Base-by-base conservation (phyloP, 2,888 invertebrate species). In the Alcis repandata region DNA sequence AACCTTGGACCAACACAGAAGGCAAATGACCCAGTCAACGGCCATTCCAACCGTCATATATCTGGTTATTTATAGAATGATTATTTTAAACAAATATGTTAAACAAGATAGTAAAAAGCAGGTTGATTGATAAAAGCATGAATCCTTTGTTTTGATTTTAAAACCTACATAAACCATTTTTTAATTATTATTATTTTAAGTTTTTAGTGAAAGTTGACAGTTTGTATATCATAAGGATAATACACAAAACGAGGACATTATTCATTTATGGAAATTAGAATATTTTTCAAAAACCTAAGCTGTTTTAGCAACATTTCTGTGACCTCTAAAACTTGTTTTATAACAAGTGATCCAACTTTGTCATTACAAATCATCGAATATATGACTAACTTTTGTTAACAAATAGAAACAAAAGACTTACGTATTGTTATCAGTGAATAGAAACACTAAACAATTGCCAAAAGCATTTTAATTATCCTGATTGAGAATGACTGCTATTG, bases 321-420 rank as follows among this genome's bases (percentile, higher is more conserved):
- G 49, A 33, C 49, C 49, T 49, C 49, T 17, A 43, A 46, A 46
- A 49, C 32, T 9, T 49, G 1, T 15, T 32, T 17, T 17, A 32
- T 17, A n/a, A 27, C 19, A 22, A 10, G 22, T 11, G 4, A 11
- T 11, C 0, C 38, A 17, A 20, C 6, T 4, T n/a, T 38, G 8
- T 33, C 3, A 7, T 33, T 1, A 13, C 11, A 52, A 15, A 49
- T 33, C 32, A 10, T 17, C 15, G 10, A 22, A 0, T 17, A 33
- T 33, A 10, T 17, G n/a, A 38, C 17, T 32, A 17, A 10, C 51
- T 20, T 17, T 33, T 11, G 49, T 22, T n/a, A 52, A 20, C 3
- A 48, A 38, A 22, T 17, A 41, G 22, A 11, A 59, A 59, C 40
- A 33, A 52, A 51, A 59, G 78, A 75, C 76, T 75, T 75, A 82